A percentile compares a stretch with the other conserved stretches of the same genome.
These are phyloP conservation scores for Metalampra italica DNA, from an alignment of 2,888 invertebrate species.

Conservation along the genomic window DNA sequence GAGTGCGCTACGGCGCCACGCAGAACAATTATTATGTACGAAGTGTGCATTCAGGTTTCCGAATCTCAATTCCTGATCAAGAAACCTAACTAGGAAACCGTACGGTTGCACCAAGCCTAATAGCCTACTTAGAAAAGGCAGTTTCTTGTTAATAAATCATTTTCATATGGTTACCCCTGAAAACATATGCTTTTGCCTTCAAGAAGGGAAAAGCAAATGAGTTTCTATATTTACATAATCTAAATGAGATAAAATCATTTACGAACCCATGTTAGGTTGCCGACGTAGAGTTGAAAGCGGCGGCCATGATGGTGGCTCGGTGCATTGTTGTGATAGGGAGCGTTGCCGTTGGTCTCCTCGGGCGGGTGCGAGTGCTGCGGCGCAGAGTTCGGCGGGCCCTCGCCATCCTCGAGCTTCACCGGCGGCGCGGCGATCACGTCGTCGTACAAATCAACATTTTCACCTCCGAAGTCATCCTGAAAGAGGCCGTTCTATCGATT, in stretches of 20 bases:
- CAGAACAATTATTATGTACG: too few relatives aligned
- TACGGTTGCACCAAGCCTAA: too few relatives aligned
- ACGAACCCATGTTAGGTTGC: conserved; percentile 98
- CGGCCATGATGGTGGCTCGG: conserved; percentile 87
- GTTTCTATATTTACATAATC: conserved; percentile 61
- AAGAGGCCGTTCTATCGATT: conserved; percentile 36
- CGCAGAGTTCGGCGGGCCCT: conserved; percentile 77
- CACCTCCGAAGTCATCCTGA: conserved; percentile 89
- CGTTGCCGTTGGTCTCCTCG: conserved; percentile 83
- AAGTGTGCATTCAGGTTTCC: too few relatives aligned
- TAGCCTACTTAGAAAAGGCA: too few relatives aligned
- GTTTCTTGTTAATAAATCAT: not conserved
- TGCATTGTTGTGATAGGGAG: conserved; percentile 85
- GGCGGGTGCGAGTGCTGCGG: conserved; percentile 73
- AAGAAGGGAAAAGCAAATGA: conserved; percentile 35
- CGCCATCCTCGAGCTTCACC: conserved; percentile 78
- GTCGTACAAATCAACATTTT: conserved; percentile 96
- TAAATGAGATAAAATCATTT: conserved; percentile 63
- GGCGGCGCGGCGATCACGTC: conserved; percentile 93
- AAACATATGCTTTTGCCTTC: conserved; percentile 28
- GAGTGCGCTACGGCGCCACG: too few relatives aligned
- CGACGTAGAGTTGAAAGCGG: conserved; percentile 95
- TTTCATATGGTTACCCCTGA: conserved; percentile 23
- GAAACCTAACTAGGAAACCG: too few relatives aligned
- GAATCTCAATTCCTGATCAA: too few relatives aligned